Evolutionary conservation across 2,113 vertebrate genomes (phyloP).

Genomic region (Macroglossus sobrinus): DNA sequence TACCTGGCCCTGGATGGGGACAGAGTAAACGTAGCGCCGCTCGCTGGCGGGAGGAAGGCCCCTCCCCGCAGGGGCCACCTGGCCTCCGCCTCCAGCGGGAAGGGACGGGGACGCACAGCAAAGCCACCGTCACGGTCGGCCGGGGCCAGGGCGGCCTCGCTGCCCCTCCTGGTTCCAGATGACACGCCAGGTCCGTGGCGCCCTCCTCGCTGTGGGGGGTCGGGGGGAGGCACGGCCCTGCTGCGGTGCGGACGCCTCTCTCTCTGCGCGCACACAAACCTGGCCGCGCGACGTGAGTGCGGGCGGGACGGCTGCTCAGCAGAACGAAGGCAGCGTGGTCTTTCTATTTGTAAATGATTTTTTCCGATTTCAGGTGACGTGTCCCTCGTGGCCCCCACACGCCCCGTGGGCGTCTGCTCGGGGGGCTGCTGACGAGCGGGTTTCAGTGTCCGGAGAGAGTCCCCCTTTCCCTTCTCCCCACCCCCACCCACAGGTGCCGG

Average conservation of each 20-base stretch:
- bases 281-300: too few relatives aligned
- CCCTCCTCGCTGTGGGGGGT: neutral
- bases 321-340: neutral
- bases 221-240: too few relatives aligned
- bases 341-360: too few relatives aligned
- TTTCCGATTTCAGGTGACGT: neutral
- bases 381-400: accelerated
- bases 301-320: too few relatives aligned
- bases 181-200: neutral
- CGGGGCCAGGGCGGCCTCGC: neutral
- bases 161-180: neutral
- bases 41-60: too few relatives aligned
- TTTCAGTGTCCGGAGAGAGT: neutral
- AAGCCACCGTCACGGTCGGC: neutral
- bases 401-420: accelerated
- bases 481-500: constrained; percentile 13
- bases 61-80: neutral
- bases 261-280: too few relatives aligned
- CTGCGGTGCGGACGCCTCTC: too few relatives aligned
- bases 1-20: too few relatives aligned
- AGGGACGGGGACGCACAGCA: neutral
- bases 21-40: neutral
- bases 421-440: accelerated
- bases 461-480: accelerated
- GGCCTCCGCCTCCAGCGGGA: neutral